Base-by-base conservation (phyloP, 1,140 invertebrate genomes). In the Hormaphis cornu region DNA sequence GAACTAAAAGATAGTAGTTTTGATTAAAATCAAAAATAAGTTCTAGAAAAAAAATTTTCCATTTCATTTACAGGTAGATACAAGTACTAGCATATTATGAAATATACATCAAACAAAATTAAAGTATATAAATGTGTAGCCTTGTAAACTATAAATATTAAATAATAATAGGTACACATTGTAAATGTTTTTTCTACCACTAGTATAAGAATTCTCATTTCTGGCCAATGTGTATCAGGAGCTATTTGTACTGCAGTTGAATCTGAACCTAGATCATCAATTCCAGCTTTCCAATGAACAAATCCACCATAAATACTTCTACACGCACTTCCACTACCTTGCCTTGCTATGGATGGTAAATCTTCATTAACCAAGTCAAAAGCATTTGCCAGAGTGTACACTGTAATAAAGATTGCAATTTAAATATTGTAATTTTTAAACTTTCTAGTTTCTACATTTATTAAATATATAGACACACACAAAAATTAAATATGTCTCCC, bases 261-360 rank as follows among this genome's bases (percentile, higher is more conserved):
- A 80, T 97, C 94, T n/a, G 76, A 77, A 10, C 92, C 93, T 78
- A 88, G 83, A 1, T 79, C 75, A 35, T 81, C 72, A 2, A 75
- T 74, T 9, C 95, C 69, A 35, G 63, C 63, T 40, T 86, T 82
- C 97, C 97, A 99, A 69, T 85, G 83, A 0, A 86, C 85, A 81
- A 98, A 98, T 44, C 97, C 97, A 48, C 95, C 95, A 75, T 87
- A 87, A 18, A 97, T 80, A 80, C 96, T 98, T 53, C 97, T 83
- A 79, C 96, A 98, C 1, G 97, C 97, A 77, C 93, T 97, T 10
- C 97, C 97, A 56, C 95, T 97, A 22, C 97, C 97, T 72, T 85
- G 78, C 73, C 93, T 83, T 2, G 93, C 93, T 69, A 96, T 85
- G 9, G 80, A 80, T 54, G 91, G 90, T n/a, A 96, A 81, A 74